Percentiles rank a stretch among this genome's conserved stretches.
phyloP scores from a whole-genome alignment of 2,797 vertebrate genomes.

The Ibycter americanus region DNA sequence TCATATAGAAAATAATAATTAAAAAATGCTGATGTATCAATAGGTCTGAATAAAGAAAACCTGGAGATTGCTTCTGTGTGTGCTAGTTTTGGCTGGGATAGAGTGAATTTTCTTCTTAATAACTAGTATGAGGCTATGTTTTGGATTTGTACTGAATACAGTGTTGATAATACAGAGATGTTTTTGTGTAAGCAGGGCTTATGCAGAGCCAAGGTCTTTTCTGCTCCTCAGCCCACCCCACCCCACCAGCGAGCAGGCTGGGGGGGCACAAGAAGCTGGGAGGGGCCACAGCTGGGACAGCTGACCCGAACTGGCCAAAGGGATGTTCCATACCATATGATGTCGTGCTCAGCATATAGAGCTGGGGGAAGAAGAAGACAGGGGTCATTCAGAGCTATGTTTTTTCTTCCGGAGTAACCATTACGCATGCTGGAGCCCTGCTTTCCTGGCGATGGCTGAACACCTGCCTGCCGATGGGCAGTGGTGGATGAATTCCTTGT shows the following conservation, averaged over 20 bases:
- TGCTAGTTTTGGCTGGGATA: neutral
- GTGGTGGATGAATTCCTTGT: neutral
- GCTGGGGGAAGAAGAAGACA: neutral
- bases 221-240: neutral
- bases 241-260: accelerated
- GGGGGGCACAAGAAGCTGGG: neutral
- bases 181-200: neutral
- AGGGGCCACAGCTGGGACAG: neutral
- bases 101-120: neutral
- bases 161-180: neutral
- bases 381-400: accelerated
- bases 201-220: neutral
- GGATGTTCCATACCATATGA: neutral
- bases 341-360: neutral
- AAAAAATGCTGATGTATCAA: neutral
- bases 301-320: neutral
- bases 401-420: neutral
- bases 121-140: neutral
- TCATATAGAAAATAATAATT: neutral
- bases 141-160: neutral
- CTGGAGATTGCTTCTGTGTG: accelerated
- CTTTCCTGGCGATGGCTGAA: neutral
- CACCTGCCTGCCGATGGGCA: neutral
- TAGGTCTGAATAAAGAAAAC: neutral
- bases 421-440: accelerated